Conservation (phyloP, 2,113 vertebrate species). For the Aramus guarauna region DNA sequence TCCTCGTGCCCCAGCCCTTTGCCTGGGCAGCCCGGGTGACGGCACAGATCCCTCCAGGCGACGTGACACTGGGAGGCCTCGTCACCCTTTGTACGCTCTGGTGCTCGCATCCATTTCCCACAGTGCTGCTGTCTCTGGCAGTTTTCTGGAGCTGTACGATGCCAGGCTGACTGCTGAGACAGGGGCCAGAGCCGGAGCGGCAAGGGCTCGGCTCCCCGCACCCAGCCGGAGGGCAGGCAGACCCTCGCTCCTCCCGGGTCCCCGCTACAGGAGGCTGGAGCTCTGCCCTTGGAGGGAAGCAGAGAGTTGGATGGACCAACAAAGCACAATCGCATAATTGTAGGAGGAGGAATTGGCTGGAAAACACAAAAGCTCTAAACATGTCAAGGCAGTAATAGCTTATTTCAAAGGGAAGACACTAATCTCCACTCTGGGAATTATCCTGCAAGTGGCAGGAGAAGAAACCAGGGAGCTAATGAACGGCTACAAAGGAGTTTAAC, state of each 20-base stretch:
- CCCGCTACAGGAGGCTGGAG: not conserved
- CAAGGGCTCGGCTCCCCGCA: not conserved
- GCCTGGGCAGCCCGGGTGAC: not conserved
- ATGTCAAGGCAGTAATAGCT: not conserved
- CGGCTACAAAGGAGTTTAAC: conserved; percentile 1
- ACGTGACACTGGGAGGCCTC: not conserved
- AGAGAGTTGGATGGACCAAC: not conserved
- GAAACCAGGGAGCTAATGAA: not conserved
- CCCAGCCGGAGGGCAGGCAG: not conserved
- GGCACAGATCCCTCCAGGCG: not conserved
- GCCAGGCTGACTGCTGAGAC: not conserved
- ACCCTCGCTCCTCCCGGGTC: not conserved
- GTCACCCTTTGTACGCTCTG: not conserved
- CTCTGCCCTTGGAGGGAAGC: not conserved
- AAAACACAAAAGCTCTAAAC: conserved; percentile 26
- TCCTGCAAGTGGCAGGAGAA: not conserved
- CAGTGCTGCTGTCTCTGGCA: accelerated
- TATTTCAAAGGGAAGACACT: not conserved
- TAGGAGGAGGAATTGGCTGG: not conserved
- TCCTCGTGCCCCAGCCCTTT: not conserved
- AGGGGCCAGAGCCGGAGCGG: not conserved
- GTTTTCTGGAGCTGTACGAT: accelerated
- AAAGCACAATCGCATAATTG: not conserved
- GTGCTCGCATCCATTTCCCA: not conserved
- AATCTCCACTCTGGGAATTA: not conserved